Base-by-base conservation (phyloP, 2,113 vertebrate genomes). In the Plecotus auritus region DNA sequence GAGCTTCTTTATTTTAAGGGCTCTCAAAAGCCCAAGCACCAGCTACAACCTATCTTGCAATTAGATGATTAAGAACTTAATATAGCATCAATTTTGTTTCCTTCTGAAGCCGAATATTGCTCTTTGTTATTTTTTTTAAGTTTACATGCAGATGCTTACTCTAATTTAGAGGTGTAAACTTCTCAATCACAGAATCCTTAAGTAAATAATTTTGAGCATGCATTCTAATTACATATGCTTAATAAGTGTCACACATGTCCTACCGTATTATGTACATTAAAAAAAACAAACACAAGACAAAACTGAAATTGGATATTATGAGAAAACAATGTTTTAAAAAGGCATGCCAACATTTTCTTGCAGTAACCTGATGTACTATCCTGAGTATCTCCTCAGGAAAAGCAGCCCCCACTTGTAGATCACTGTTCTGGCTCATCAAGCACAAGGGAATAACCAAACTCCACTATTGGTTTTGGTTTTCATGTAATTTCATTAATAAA, bases 1-100 rank as follows among this genome's bases (percentile, higher is more conserved):
- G 66, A 94, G 10, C 84, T 88, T 78, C 74, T 92, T 97, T 94
- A 91, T 86, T 93, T 95, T 84, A 96, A 96, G 81, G 12, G 13
- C 32, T 97, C 87, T 96, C 88, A 88, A 94, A 95, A 96, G 66
- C 72, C 84, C 66, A 91, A 80, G 49, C 84, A 85, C 77, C 67
- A 92, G 70, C 74, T 93, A 90, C 95, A 96, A 91, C 81, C 91
- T 83, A 54, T 76, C 61, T 88, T 85, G 40, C n/a, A 95, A 95
- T 95, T 82, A 95, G 74, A 80, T 87, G 32, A 94, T 90, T 77
- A 95, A 54, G 20, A 96, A 80, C 45, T 85, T 89, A 80, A 81
- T 32, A 76, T 3, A 88, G 47, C 82, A 96, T 73, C 42, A 35
- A 54, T 42, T 90, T 17, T 76, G 32, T 84, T 91, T 83, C 10